Conservation (phyloP, 2,113 vertebrate species). For the Anolis sagrei region DNA sequence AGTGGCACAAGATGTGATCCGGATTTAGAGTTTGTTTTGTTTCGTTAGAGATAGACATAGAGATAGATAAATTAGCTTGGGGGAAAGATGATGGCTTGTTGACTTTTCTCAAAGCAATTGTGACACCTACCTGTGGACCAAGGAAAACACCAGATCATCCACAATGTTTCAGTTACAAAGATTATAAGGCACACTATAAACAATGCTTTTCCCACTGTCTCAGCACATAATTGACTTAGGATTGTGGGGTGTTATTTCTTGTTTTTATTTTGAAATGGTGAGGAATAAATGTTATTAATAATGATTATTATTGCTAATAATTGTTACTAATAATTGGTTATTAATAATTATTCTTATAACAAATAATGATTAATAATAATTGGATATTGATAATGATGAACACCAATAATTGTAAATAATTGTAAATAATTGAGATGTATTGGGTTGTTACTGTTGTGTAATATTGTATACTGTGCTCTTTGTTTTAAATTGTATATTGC, state of each 20-base stretch:
- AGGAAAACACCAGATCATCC: conserved; percentile 87
- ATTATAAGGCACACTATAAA: neutral
- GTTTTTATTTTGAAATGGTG: neutral
- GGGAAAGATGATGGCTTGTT: conserved; percentile 84
- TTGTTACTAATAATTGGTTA: too few species aligned
- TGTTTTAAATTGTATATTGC: too few species aligned
- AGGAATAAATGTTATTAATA: neutral
- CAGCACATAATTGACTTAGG: neutral
- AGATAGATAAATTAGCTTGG: conserved; percentile 77
- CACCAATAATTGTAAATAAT: too few species aligned
- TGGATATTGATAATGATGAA: too few species aligned
- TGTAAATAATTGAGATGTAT: too few species aligned
- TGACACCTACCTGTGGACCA: conserved; percentile 98
- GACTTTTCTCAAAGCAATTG: conserved; percentile 96
- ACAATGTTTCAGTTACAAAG: conserved; percentile 71
- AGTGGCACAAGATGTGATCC: conserved; percentile 88
- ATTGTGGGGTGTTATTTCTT: neutral
- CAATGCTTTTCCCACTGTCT: conserved; percentile 27
- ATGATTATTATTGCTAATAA: too few species aligned
- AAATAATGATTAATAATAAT: too few species aligned
- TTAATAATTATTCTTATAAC: too few species aligned
- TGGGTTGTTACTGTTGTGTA: too few species aligned
- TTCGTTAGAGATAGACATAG: conserved; percentile 47
- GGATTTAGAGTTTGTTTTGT: conserved; percentile 78
- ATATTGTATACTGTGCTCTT: too few species aligned